Base-by-base conservation (phyloP, 2,888 invertebrate genomes). In the Oscheius sp. region DNA sequence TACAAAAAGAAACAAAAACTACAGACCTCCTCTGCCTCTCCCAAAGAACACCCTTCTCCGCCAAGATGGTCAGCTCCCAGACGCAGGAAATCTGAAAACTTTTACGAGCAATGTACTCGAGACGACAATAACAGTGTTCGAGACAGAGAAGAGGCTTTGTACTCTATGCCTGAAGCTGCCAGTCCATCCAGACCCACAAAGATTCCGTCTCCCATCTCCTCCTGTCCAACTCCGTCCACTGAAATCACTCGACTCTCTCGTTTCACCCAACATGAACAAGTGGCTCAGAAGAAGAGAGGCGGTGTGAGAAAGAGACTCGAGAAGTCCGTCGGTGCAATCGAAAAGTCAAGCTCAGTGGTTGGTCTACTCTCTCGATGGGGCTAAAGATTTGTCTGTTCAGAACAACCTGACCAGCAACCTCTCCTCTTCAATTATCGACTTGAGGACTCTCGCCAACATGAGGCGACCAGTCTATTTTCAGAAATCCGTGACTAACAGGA, bases 381-480 rank as follows among this genome's bases (percentile, higher is more conserved):
- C 21, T 21, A 21, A 55, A 33, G 33, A 13, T 42, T 21, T 70
- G n/a, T 65, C 65, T 21, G 35, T 21, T 51, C 50, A 33, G 55
- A 13, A n/a, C 5, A 42, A 55, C 33, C 48, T 62, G 76, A 42
- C 47, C 42, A 42, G 42, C 62, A 65, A 72, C 47, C 66, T 66
- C 37, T 75, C 73, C 11, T 66, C 71, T 10, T 76, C 78, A 10
- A 74, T 78, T 35, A 70, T 78, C 33, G 78, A 78, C 58, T 60
- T 78, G 37, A 42, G 74, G 10, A 74, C 70, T 48, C 68, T 78
- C 42, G 73, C 76, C 42, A 62, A 76, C 50, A 29, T 78, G 47
- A 62, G 66, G 33, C 50, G 78, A 50, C 78, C 78, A 21, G 76
- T 73, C n/a, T 78, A 76, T 51, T 78, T 78, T 62, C 63, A 70